Base-by-base conservation (phyloP, 2,797 vertebrate species). In the Malacoctenus gilli region DNA sequence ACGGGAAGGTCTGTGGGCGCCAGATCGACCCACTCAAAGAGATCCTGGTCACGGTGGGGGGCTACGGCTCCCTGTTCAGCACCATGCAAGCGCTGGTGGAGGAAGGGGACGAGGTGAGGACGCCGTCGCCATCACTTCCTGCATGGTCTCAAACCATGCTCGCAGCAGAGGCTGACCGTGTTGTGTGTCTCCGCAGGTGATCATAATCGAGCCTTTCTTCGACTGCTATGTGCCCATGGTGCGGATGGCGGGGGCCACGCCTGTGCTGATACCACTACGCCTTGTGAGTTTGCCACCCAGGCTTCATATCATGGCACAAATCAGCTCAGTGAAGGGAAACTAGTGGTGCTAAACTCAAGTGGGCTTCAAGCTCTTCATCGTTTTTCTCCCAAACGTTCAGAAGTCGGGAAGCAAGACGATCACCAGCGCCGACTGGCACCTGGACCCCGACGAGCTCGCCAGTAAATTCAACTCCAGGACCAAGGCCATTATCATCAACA, bases 181-280 rank as follows among this genome's bases (percentile, higher is more conserved):
- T 21, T 1, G 31, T 55, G 15, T 35, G 10, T 58, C 6, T 61
- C 14, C 87, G 46, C 67, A 99, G 97, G 94, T 99, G 47, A 95
- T 99, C 85, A 94, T 99, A 54, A 94, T 98, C 36, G 95, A 97
- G 52, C 97, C 97, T 10, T 99, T 94, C 87, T 99, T 91, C 56
- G 95, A 98, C 56, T 98, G 95, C 75, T 98, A 98, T 0, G 93
- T 94, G 12, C 92, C 96, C 0, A 97, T 98, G 96, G 93, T 98
- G 16, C 93, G 79, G 75, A 98, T 99, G 96, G 95, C 93, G 0
- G 94, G 95, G 59, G 96, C 89, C 43, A 95, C 83, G 25, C 95
- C 96, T 51, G 91, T 99, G 72, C 87, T 93, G 46, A 94, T 98
- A 62, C 91, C 95, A 0, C 67, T 99, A 46, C 89, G 91, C 85